Conservation (phyloP, 2,797 vertebrate species). For the Setipinna tenuifilis region DNA sequence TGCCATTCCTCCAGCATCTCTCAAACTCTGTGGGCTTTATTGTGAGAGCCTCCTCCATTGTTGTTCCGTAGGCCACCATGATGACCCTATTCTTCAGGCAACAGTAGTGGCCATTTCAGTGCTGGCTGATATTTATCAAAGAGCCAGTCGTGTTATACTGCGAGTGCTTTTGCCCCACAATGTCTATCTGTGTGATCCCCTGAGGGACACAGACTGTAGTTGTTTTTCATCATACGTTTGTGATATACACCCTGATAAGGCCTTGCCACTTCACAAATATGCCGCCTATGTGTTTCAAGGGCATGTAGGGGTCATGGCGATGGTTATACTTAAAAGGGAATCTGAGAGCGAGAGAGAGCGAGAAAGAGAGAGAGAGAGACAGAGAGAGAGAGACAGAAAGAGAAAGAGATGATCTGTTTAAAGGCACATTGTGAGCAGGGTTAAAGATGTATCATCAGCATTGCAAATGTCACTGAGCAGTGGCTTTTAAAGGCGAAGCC, state of each 20-base stretch:
- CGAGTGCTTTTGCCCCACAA: not conserved
- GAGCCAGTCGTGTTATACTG: not conserved
- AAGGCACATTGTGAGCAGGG: not conserved
- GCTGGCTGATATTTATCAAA: not conserved
- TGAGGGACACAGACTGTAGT: not conserved
- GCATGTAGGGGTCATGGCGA: not conserved
- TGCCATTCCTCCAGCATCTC: not conserved
- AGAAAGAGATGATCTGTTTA: not conserved
- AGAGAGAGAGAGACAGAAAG: too few species aligned
- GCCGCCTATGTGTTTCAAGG: not conserved
- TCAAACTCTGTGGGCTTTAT: not conserved
- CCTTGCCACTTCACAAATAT: not conserved
- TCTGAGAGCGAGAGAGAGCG: too few species aligned
- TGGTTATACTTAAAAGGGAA: too few species aligned
- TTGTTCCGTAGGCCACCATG: not conserved
- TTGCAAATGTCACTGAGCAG: slow-evolving; percentile 24
- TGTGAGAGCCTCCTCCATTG: not conserved
- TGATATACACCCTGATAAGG: not conserved
- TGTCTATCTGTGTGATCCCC: not conserved
- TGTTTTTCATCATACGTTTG: not conserved
- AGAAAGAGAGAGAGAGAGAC: too few species aligned
- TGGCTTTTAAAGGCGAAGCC: not conserved
- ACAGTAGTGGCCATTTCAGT: not conserved
- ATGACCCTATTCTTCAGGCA: not conserved
- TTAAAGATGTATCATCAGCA: slow-evolving; percentile 26